These are phyloP conservation scores for Myoxocephalus aenaeus DNA, from an alignment of 2,797 vertebrate genomes.

Conservation along the genomic window DNA sequence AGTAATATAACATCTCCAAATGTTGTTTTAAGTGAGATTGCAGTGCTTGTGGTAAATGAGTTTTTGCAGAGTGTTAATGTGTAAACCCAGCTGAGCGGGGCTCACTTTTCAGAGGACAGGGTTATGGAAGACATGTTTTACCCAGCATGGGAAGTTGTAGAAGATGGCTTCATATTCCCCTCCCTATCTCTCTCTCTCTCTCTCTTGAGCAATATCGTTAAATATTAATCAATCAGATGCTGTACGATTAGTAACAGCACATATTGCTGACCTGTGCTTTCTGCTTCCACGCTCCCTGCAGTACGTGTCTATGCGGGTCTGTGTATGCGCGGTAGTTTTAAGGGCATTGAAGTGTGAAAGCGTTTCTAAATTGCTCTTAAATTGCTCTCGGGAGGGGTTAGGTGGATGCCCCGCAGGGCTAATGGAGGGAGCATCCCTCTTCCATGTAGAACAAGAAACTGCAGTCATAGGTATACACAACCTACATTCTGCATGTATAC, in stretches of 20 bases:
- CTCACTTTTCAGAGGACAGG: constrained; percentile 34
- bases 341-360: constrained; percentile 76
- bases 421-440: constrained; percentile 57
- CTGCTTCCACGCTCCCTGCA: constrained; percentile 32
- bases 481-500: constrained; percentile 8
- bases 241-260: constrained; percentile 54
- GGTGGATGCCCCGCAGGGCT: constrained; percentile 64
- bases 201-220: constrained; percentile 43
- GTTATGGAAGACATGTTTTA: constrained; percentile 60
- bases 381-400: constrained; percentile 71
- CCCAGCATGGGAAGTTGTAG: constrained; percentile 39
- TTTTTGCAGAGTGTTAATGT: constrained; percentile 54
- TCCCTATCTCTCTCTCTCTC: constrained; percentile 7
- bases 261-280: constrained; percentile 76
- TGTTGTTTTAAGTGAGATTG: constrained; percentile 46
- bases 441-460: constrained; percentile 49
- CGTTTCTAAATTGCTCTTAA: constrained; percentile 79
- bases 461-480: constrained; percentile 27
- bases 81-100: constrained; percentile 53
- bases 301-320: constrained; percentile 22
- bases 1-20: constrained; percentile 26
- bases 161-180: constrained; percentile 6
- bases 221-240: constrained; percentile 70
- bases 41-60: constrained; percentile 47
- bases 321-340: constrained; percentile 48